Conservation (phyloP, 1,140 invertebrate genomes). For the Drosophila melanica region DNA sequence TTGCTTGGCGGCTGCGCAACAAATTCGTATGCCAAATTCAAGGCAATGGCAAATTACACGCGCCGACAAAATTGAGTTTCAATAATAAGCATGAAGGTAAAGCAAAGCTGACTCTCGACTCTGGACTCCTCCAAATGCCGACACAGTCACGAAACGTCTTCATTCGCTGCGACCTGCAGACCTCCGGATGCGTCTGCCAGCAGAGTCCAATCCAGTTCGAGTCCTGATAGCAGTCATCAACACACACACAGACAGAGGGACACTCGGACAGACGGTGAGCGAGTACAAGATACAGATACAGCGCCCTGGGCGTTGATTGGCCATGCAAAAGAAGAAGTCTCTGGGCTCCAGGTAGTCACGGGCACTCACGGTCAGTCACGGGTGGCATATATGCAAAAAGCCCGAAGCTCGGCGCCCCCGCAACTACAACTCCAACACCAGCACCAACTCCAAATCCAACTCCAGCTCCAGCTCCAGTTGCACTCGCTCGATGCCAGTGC, state of each 20-base stretch:
- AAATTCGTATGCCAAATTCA: conserved; percentile 78
- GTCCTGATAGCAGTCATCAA: conserved; percentile 72
- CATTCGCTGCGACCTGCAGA: conserved; percentile 64
- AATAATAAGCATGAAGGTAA: conserved; percentile 75
- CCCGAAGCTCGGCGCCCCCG: conserved; percentile 47
- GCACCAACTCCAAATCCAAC: conserved; percentile 15
- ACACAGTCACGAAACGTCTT: conserved; percentile 82
- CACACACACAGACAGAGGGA: conserved; percentile 41
- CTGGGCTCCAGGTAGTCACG: conserved; percentile 39
- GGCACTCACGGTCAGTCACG: conserved; percentile 64
- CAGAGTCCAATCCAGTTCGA: conserved; percentile 25
- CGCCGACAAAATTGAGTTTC: conserved; percentile 77
- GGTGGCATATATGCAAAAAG: conserved; percentile 72
- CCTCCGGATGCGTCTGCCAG: conserved; percentile 71
- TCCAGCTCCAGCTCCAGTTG: conserved; percentile 2
- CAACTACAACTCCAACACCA: conserved; percentile 16
- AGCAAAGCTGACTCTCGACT: conserved; percentile 36
- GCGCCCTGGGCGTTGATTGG: conserved; percentile 74
- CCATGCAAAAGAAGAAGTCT: conserved; percentile 64
- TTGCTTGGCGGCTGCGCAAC: conserved; percentile 61
- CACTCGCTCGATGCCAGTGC: neutral
- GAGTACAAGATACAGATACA: conserved; percentile 62
- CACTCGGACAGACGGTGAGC: conserved; percentile 1
- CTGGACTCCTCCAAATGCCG: conserved; percentile 39
- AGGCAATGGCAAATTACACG: conserved; percentile 80